These are phyloP conservation scores for Denticeps clupeoides DNA, from an alignment of 2,797 vertebrate species.

Conservation along the genomic window DNA sequence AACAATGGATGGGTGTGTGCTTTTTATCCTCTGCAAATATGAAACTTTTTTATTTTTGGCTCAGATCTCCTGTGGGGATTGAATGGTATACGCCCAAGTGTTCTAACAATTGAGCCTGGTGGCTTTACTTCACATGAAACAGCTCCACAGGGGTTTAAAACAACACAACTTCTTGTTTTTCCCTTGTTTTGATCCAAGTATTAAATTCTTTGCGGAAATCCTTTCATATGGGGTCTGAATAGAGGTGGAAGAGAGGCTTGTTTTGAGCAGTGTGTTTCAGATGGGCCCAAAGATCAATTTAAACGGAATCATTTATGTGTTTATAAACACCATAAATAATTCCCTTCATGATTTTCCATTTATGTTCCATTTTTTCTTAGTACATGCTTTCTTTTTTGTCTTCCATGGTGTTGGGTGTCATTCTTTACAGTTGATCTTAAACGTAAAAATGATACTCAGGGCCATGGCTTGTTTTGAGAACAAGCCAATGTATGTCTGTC, in stretches of 20 bases:
- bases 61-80: too few species aligned
- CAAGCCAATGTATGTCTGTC: slow-evolving; percentile 2
- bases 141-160: not conserved
- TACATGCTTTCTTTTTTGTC: not conserved
- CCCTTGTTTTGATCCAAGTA: not conserved
- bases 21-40: too few species aligned
- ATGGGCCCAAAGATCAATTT: not conserved
- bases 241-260: not conserved
- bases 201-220: not conserved
- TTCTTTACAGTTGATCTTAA: not conserved
- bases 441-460: not conserved
- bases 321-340: not conserved
- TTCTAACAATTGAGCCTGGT: not conserved
- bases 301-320: not conserved
- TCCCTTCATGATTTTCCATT: not conserved
- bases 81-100: not conserved
- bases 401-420: not conserved
- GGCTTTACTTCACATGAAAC: not conserved
- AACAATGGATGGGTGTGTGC: too few species aligned
- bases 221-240: not conserved
- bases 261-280: not conserved
- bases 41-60: too few species aligned
- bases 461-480: slow-evolving; percentile 5
- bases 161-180: not conserved
- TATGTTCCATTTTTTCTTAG: not conserved